These are phyloP conservation scores for Daboia siamensis DNA, from an alignment of 2,113 vertebrate genomes.

Conservation along the genomic window DNA sequence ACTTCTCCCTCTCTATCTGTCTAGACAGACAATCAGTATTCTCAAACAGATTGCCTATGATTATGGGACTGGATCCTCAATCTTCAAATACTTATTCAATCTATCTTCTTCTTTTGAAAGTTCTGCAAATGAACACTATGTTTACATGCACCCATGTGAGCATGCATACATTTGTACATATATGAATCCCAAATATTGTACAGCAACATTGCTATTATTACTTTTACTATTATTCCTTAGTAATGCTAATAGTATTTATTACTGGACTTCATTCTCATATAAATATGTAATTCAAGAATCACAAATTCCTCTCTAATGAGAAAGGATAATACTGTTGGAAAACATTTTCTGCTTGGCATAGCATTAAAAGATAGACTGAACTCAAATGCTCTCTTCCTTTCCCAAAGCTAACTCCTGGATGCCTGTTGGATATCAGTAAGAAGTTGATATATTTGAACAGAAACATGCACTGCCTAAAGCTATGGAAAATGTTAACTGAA, in stretches of 20 bases:
- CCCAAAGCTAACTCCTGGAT: not conserved
- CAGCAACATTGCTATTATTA: not conserved
- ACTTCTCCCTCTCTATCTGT: no score
- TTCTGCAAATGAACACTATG: not conserved
- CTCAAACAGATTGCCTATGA: no score
- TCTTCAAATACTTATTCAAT: not conserved
- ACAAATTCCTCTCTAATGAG: not conserved
- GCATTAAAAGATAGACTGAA: not conserved
- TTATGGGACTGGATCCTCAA: not conserved
- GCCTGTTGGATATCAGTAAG: not conserved
- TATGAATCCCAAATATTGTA: not conserved
- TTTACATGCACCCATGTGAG: not conserved
- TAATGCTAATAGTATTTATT: not conserved
- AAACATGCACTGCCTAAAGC: not conserved
- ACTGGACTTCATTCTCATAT: not conserved
- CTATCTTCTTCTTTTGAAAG: not conserved
- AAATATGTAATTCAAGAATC: not conserved
- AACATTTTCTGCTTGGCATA: not conserved
- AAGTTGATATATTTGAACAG: conserved; percentile 8
- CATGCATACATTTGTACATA: not conserved
- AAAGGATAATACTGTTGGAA: not conserved
- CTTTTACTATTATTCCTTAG: not conserved
- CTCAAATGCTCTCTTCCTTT: not conserved
- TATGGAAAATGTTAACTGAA: conserved; percentile 13
- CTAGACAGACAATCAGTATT: no score